Conservation (phyloP, 1,140 invertebrate genomes). For the Drosophila subobscura region DNA sequence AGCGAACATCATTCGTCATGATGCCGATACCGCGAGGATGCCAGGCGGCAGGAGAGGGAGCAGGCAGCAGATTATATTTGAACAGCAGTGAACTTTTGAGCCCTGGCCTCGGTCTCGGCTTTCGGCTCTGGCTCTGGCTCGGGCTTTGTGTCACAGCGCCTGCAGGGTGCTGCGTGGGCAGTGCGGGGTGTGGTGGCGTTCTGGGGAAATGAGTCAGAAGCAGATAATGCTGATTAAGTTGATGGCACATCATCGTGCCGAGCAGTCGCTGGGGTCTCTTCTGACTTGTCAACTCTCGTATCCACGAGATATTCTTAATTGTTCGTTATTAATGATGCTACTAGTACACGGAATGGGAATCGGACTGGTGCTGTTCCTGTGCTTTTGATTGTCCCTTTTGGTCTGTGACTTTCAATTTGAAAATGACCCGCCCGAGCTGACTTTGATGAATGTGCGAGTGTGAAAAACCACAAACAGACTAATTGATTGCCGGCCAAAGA, state of each 20-base stretch:
- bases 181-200: neutral
- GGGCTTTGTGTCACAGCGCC: too few relatives aligned
- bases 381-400: too few relatives aligned
- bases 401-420: conserved; percentile 66
- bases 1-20: conserved; percentile 66
- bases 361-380: conserved; percentile 3
- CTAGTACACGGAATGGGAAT: conserved; percentile 19
- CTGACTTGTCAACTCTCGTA: conserved; percentile 47
- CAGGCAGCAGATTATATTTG: conserved; percentile 36
- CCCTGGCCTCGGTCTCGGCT: neutral
- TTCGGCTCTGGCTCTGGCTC: too few relatives aligned
- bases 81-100: conserved; percentile 47
- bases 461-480: conserved; percentile 52
- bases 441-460: conserved; percentile 71
- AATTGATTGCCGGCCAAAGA: conserved; percentile 60
- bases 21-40: conserved; percentile 1
- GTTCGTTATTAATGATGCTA: conserved; percentile 73
- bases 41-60: neutral
- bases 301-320: conserved; percentile 69
- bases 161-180: neutral
- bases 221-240: conserved; percentile 53
- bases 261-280: too few relatives aligned
- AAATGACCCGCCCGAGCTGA: conserved; percentile 50
- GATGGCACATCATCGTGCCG: conserved; percentile 29
- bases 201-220: conserved; percentile 35